phyloP scores from a whole-genome alignment of 2,113 vertebrate species.

The Eublepharis macularius region DNA sequence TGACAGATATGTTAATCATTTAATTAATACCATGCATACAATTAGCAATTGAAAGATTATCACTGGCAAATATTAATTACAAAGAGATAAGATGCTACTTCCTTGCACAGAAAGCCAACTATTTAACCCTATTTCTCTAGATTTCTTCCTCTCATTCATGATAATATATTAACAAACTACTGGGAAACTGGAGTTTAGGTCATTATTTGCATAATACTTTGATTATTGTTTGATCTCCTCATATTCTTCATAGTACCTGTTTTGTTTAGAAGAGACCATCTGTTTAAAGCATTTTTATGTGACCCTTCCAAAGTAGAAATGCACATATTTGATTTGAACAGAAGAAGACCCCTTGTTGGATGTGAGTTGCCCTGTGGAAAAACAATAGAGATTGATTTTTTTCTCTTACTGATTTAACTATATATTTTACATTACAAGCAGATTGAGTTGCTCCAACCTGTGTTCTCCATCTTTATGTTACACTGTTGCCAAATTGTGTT shows the following conservation, averaged over 20 bases:
- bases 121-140: constrained; percentile 55
- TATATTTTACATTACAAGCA: background rate
- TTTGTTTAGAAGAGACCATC: constrained; percentile 48
- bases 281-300: constrained; percentile 51
- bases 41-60: constrained; percentile 78
- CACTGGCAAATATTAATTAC: constrained; percentile 74
- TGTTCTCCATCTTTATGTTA: background rate
- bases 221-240: constrained; percentile 54
- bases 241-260: constrained; percentile 23
- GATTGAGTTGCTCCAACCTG: background rate
- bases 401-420: constrained; percentile 34
- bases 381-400: constrained; percentile 43
- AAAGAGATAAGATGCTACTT: constrained; percentile 57
- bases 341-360: constrained; percentile 41
- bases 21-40: constrained; percentile 80
- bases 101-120: constrained; percentile 60
- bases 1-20: constrained; percentile 76
- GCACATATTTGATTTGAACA: constrained; percentile 45
- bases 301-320: constrained; percentile 42
- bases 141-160: constrained; percentile 51
- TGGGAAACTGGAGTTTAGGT: constrained; percentile 27
- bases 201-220: constrained; percentile 59
- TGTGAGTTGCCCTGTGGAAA: constrained; percentile 53
- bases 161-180: constrained; percentile 45
- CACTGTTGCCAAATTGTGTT: background rate